Base-by-base conservation (phyloP, 2,113 vertebrate species). In the Rutilus rutilus region DNA sequence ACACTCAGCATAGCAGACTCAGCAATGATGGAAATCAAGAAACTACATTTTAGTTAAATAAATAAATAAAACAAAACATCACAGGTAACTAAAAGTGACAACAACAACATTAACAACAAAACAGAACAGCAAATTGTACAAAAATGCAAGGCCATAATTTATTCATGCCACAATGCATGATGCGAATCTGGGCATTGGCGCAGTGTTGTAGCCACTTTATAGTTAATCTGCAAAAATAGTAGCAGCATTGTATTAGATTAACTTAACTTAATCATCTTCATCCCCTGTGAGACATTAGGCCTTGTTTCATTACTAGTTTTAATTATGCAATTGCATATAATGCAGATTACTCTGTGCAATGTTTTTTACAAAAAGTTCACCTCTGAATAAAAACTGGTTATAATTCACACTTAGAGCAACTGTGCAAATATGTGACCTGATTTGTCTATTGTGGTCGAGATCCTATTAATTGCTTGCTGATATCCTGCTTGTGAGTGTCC, bases 351-450 rank as follows among this genome's bases (percentile, higher is more conserved):
- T 15, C 10, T 62, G 14, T 25, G 60, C n/a, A 27, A 1, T 1
- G 17, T 52, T 21, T 57, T 62, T 27, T 14, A 23, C 36, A n/a
- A 5, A 39, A 30, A 39, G 15, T 23, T 36, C 19, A 36, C 50
- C 36, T 73, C 33, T 78, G 52, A 39, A 59, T 36, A 39, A 21
- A 59, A 78, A 15, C 30, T 23, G 19, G 50, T 33, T 36, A 39
- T 23, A 36, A 36, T 59, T 78, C 52, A 59, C 30, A 57, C 5
- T 54, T 21, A 60, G 33, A 57, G 3, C 14, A 79, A 62, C 57
- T 62, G 77, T 42, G 77, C 77, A 79, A 62, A 62, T 39, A 60
- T 60, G 23, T 25, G 42, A 78, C 12, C 30, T n/a, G 36, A 17
- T 45, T 36, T 62, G 8, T 62, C 12, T 62, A 9, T 60, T 45